phyloP scores from a whole-genome alignment of 2,888 invertebrate species.

The Salpingus planirostris region DNA sequence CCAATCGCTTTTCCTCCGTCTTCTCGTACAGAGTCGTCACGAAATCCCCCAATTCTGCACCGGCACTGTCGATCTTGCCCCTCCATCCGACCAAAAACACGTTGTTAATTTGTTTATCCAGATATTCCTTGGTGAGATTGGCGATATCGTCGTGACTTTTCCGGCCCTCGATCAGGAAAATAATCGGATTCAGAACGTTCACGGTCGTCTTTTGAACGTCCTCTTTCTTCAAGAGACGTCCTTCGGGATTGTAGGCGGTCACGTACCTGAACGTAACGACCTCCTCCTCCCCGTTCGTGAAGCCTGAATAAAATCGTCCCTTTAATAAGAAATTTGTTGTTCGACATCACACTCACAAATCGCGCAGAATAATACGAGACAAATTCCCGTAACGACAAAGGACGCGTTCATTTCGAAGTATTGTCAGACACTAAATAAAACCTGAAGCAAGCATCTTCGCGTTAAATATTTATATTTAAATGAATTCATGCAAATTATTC shows the following conservation, averaged over 20 bases:
- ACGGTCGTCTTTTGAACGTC: slow-evolving; percentile 17
- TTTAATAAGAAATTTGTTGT: no score
- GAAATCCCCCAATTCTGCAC: slow-evolving; percentile 12
- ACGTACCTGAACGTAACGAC: slow-evolving; percentile 18
- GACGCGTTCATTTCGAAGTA: no score
- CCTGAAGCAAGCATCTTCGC: no score
- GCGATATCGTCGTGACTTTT: slow-evolving; percentile 5
- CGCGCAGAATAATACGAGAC: no score
- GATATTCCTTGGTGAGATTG: slow-evolving; percentile 13
- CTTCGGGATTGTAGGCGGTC: slow-evolving; percentile 17
- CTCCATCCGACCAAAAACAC: slow-evolving; percentile 16
- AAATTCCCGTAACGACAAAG: no score
- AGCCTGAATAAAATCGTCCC: no score
- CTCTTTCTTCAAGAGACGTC: slow-evolving; percentile 11
- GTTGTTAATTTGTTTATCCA: slow-evolving; percentile 16
- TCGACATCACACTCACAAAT: no score
- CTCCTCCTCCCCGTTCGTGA: no score
- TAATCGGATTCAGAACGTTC: slow-evolving; percentile 18
- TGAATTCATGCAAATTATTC: no score
- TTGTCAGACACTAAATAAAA: no score
- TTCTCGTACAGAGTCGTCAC: slow-evolving; percentile 13
- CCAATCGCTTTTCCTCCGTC: slow-evolving; percentile 18
- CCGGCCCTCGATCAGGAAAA: slow-evolving; percentile 14
- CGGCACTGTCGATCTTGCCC: slow-evolving; percentile 6
- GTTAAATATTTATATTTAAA: no score